These are phyloP conservation scores for Charanyca ferruginea DNA, from an alignment of 2,888 invertebrate genomes.

Conservation along the genomic window DNA sequence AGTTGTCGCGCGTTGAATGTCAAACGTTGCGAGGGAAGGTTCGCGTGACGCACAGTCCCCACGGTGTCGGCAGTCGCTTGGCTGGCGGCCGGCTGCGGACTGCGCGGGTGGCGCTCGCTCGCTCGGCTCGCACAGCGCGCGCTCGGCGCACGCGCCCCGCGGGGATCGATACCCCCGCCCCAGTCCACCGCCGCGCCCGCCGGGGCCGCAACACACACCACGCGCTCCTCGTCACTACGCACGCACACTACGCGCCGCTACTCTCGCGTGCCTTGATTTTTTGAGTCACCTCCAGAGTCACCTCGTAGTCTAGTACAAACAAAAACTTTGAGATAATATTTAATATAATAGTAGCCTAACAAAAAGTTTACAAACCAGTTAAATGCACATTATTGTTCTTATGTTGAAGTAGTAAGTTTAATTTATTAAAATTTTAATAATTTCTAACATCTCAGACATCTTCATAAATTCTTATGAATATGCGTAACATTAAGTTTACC, in stretches of 20 bases:
- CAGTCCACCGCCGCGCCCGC: conserved; percentile 80
- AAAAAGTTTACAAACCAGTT: conserved; percentile 36
- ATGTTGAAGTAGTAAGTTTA: not conserved
- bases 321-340: conserved; percentile 70
- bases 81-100: conserved; percentile 88
- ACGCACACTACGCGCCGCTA: conserved; percentile 71
- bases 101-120: conserved; percentile 82
- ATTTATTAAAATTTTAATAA: not conserved
- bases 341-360: conserved; percentile 54
- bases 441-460: not conserved
- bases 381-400: conserved; percentile 19
- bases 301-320: conserved; percentile 68
- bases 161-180: conserved; percentile 89
- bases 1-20: conserved; percentile 86
- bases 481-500: not conserved
- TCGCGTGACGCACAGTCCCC: conserved; percentile 62
- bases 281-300: conserved; percentile 71
- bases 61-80: conserved; percentile 82
- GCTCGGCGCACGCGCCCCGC: conserved; percentile 86
- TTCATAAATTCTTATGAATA: not conserved
- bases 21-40: conserved; percentile 77
- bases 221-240: conserved; percentile 67
- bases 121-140: conserved; percentile 77
- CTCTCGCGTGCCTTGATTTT: conserved; percentile 76
- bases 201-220: conserved; percentile 72